Percentiles rank a stretch among this genome's conserved stretches.
phyloP scores from a whole-genome alignment of 2,888 invertebrate genomes.

The Orchesella flavescens region DNA sequence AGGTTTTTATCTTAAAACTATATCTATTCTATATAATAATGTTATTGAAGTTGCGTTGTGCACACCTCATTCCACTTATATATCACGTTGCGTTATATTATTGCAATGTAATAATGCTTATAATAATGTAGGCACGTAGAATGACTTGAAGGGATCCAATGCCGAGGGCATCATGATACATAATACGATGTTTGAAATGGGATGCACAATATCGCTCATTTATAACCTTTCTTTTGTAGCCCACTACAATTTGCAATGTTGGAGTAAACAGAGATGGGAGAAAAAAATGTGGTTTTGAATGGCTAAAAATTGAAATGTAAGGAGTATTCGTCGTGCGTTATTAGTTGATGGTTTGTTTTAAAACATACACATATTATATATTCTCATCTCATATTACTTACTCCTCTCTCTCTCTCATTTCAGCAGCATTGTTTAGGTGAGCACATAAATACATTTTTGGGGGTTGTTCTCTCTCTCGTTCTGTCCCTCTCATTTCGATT shows the following conservation, averaged over 20 bases:
- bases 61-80: slow-evolving; percentile 19
- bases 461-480: background rate
- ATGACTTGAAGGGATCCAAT: slow-evolving; percentile 50
- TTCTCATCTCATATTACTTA: slow-evolving; percentile 21
- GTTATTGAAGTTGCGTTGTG: too few relatives aligned
- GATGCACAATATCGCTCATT: slow-evolving; percentile 41
- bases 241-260: background rate
- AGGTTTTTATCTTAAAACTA: slow-evolving; percentile 42
- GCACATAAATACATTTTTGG: background rate
- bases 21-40: too few relatives aligned
- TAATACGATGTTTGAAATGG: slow-evolving; percentile 30
- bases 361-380: background rate
- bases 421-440: background rate
- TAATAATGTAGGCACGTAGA: slow-evolving; percentile 16
- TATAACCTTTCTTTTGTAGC: background rate
- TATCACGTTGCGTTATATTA: background rate
- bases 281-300: slow-evolving; percentile 45
- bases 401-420: background rate
- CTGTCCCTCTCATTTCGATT: slow-evolving; percentile 12
- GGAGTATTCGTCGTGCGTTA: background rate
- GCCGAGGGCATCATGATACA: slow-evolving; percentile 55
- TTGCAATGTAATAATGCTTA: too few relatives aligned
- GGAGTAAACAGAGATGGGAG: background rate
- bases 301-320: slow-evolving; percentile 25
- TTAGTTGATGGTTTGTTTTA: slow-evolving; percentile 17